Conservation (phyloP, 2,888 invertebrate genomes). For the Crossocerus cetratus region DNA sequence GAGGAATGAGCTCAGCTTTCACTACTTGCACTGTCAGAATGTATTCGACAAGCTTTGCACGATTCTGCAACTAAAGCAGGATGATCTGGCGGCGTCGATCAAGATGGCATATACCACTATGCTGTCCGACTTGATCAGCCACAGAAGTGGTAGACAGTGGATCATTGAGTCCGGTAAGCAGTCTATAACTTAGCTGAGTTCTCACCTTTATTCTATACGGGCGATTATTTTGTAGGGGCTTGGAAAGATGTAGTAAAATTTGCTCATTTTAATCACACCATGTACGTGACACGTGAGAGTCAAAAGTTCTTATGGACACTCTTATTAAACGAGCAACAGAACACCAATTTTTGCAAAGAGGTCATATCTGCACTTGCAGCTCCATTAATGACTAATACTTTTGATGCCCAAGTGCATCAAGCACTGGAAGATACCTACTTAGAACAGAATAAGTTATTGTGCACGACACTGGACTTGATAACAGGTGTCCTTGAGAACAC, state of each 20-base stretch:
- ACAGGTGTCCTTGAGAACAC: slow-evolving; percentile 70
- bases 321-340: slow-evolving; percentile 63
- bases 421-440: slow-evolving; percentile 76
- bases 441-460: slow-evolving; percentile 74
- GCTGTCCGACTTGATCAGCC: slow-evolving; percentile 80
- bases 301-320: slow-evolving; percentile 80
- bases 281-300: slow-evolving; percentile 85
- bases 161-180: slow-evolving; percentile 74
- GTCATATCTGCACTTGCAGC: slow-evolving; percentile 80
- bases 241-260: slow-evolving; percentile 84
- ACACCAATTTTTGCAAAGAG: slow-evolving; percentile 77
- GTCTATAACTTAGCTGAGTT: background rate
- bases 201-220: background rate
- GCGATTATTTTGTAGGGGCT: slow-evolving; percentile 68
- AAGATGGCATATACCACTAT: slow-evolving; percentile 84
- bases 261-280: slow-evolving; percentile 83
- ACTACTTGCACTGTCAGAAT: slow-evolving; percentile 78
- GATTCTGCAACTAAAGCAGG: slow-evolving; percentile 68
- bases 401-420: slow-evolving; percentile 70
- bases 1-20: slow-evolving; percentile 80
- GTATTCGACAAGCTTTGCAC: slow-evolving; percentile 73
- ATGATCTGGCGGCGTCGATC: slow-evolving; percentile 80
- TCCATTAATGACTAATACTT: slow-evolving; percentile 80
- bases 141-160: slow-evolving; percentile 83
- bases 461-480: slow-evolving; percentile 69